Conservation (phyloP, 23 tunicate species). For the Styela plicata region DNA sequence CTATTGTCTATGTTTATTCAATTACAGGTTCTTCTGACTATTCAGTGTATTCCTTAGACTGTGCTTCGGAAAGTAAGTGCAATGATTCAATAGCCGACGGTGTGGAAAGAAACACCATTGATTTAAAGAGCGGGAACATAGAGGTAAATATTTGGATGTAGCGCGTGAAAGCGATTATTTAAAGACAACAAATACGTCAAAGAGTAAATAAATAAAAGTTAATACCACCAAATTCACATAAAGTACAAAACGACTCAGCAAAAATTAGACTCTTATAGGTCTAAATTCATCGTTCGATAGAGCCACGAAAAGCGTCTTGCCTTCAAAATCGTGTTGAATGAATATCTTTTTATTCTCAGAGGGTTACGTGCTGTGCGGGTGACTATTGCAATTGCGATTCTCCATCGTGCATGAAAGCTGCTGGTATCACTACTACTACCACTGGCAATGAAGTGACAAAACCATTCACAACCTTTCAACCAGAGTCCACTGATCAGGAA, state of each 20-base stretch:
- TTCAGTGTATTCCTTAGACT: neutral
- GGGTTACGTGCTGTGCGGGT: neutral
- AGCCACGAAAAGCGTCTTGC: too few species aligned
- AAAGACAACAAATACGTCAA: too few species aligned
- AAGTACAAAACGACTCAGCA: too few species aligned
- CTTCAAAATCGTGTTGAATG: neutral
- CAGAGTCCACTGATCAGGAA: slow-evolving; percentile 9
- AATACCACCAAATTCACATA: too few species aligned
- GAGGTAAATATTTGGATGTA: neutral
- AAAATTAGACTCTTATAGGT: too few species aligned
- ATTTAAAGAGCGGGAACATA: neutral
- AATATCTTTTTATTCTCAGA: neutral
- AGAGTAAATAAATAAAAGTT: too few species aligned
- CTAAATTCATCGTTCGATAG: too few species aligned
- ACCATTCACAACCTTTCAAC: neutral
- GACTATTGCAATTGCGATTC: neutral
- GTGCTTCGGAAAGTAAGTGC: neutral
- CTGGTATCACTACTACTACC: neutral
- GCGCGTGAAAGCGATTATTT: neutral
- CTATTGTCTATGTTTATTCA: too few species aligned
- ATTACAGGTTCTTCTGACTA: neutral
- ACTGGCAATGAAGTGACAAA: neutral
- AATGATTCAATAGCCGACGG: neutral
- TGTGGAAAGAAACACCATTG: slow-evolving; percentile 2
- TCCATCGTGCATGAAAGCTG: neutral